Evolutionary conservation across 2,113 vertebrate genomes (phyloP), one percentile per base, ranked within the genome.

Genomic region (Chinchilla lanigera): DNA sequence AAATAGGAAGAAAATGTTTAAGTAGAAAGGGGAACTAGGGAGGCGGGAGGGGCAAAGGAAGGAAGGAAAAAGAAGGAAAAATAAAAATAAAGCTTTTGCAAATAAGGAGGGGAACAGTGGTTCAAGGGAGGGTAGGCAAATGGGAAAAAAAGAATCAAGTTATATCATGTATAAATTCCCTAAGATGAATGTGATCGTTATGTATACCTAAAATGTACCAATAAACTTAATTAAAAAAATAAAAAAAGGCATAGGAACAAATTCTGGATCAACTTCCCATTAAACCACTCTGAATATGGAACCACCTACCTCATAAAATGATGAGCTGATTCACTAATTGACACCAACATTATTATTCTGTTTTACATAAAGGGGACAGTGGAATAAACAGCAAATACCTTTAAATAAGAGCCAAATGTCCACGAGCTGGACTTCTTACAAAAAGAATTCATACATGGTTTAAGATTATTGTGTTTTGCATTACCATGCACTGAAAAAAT

Each of bases 261-360:
- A 90, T 38, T 84, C 69, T 94, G 47, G n/a, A 67, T 78, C 82
- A 86, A 60, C 44, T 78, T 87, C 67, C n/a, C n/a, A 83, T 38
- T 2, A 73, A 35, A 81, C 24, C 16, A 96, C 85, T 16, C 41
- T 87, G 41, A 94, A 85, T 41, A 85, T 14, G 19, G n/a, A 82
- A 80, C n/a, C 35, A 24, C 73, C 58, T 61, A 85, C 20, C 30
- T 94, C 71, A 90, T 22, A 0, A 83, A 84, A 87, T 52, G 50
- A 26, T 30, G n/a, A 50, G 44, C 50, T 78, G 35, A 89, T 50
- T 19, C 56, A 28, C 24, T 35, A 50, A 86, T 60, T 88, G 41
- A 80, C 0, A 92, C 28, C 73, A 89, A 24, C 30, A 90, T 47
- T 58, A 83, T 14, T 60, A 24, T 92, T 60, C 7, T 90, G 7